Percentiles rank a stretch among this genome's conserved stretches.
phyloP scores from a whole-genome alignment of 2,113 vertebrate genomes.

The Geococcyx californianus region DNA sequence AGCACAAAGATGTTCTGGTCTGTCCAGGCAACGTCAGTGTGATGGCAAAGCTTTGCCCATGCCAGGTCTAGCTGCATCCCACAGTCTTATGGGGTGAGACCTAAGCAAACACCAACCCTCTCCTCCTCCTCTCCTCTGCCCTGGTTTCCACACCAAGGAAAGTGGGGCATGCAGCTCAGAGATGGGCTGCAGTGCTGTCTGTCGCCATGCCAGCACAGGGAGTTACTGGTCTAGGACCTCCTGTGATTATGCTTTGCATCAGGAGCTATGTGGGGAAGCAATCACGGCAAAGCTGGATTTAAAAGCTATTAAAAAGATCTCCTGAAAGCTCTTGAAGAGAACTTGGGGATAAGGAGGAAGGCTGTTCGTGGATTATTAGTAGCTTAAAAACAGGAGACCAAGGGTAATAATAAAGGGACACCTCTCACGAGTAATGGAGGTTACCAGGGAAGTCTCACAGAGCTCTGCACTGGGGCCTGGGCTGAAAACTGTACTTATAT shows the following conservation, averaged over 20 bases:
- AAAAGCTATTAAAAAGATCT: constrained; percentile 41
- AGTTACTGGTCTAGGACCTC: constrained; percentile 10
- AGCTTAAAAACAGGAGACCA: constrained; percentile 19
- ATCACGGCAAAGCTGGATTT: neutral
- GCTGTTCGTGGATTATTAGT: neutral
- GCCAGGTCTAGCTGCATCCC: constrained; percentile 59
- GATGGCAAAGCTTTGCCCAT: neutral
- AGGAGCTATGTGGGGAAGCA: neutral
- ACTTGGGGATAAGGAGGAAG: neutral
- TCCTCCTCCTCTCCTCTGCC: constrained; percentile 21
- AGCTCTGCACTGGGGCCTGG: neutral
- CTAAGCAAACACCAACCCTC: constrained; percentile 10
- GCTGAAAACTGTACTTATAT: neutral
- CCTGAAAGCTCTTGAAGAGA: constrained; percentile 15
- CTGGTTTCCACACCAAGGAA: constrained; percentile 53
- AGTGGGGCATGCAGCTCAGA: constrained; percentile 14
- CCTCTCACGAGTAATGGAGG: neutral
- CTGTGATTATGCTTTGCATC: neutral
- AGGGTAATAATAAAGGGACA: neutral
- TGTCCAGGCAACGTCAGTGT: neutral
- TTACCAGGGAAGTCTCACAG: neutral
- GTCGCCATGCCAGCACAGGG: neutral
- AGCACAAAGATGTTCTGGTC: neutral
- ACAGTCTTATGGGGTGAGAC: constrained; percentile 36
- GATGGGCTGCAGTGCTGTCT: neutral